Evolutionary conservation across 2,113 vertebrate species (phyloP), one percentile per base, ranked within the genome.

Genomic region (Puntigrus tetrazona): DNA sequence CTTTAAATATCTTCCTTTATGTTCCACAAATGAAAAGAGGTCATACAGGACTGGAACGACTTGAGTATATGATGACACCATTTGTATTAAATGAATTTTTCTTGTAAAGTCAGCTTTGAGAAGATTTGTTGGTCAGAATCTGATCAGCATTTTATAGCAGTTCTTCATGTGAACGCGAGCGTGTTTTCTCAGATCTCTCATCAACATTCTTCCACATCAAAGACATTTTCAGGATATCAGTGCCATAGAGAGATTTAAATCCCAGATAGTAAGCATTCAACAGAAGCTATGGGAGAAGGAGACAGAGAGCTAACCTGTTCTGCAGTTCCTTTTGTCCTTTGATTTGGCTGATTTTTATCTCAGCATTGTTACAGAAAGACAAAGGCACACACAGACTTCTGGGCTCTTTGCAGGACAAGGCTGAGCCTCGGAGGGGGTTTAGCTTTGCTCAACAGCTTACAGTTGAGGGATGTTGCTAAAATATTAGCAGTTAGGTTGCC

Each of bases 321-420:
- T 73, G 18, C 20, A 45, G 80, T 85, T 85, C 78, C 55, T 43
- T 67, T 82, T 86, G 80, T 85, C 61, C 81, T 29, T 31, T 45
- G 78, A 82, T 88, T 85, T 83, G 75, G 55, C 81, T 81, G 81
- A 88, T 88, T 86, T 45, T 86, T 86, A 88, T 88, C 84, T 85
- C 22, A 8, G 9, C 80, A 82, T 82, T 83, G 74, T 85, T 34
- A 67, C 31, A 59, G 14, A 65, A 75, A 72, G 63, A 81, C 77
- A 87, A 80, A 82, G 61, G 52, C 69, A 81, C 82, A 84, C 82
- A 78, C 78, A 85, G 83, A 85, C 74, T 27, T 82, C 80, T 70
- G 59, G 70, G 74, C 45, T 50, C 63, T 47, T 78, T 84, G 52
- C 76, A 69, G 34, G 7, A 34, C 25, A 25, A 67, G 70, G 8